These are phyloP conservation scores for Aeoliscus strigatus DNA, from an alignment of 2,797 vertebrate genomes.

Conservation along the genomic window DNA sequence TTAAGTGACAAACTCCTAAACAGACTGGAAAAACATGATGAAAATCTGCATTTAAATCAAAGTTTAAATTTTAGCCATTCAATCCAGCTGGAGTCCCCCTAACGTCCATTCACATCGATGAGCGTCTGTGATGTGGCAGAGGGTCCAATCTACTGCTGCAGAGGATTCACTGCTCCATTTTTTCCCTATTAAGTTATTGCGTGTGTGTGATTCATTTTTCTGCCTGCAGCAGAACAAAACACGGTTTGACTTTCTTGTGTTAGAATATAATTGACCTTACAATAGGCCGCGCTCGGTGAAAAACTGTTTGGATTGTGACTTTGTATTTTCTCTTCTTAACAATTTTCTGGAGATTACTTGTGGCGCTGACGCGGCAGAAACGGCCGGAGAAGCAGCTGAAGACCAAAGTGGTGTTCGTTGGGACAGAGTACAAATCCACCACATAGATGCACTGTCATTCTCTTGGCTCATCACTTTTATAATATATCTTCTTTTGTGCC, in stretches of 20 bases:
- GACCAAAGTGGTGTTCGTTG: conserved; percentile 2
- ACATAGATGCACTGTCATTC: conserved; percentile 5
- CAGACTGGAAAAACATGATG: no score
- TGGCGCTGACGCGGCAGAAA: conserved; percentile 20
- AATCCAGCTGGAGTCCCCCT: no score
- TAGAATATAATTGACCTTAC: conserved; percentile 30
- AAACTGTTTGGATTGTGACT: conserved; percentile 21
- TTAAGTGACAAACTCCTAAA: no score
- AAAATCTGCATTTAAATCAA: no score
- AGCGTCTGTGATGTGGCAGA: no score
- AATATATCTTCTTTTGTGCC: conserved; percentile 11
- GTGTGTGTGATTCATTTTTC: not conserved
- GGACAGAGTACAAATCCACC: conserved; percentile 12
- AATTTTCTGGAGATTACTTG: conserved; percentile 33
- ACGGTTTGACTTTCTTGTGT: conserved; percentile 30
- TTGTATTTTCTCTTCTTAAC: conserved; percentile 40
- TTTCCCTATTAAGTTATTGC: not conserved
- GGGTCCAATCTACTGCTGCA: no score
- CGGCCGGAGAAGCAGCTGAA: conserved; percentile 18
- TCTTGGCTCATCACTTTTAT: conserved; percentile 17
- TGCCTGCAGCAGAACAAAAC: conserved; percentile 16
- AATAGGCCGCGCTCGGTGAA: conserved; percentile 11
- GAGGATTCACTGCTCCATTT: not conserved
- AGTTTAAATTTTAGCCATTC: no score
- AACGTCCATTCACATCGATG: no score